Conservation (phyloP, 2,113 vertebrate species). For the Takifugu bimaculatus region DNA sequence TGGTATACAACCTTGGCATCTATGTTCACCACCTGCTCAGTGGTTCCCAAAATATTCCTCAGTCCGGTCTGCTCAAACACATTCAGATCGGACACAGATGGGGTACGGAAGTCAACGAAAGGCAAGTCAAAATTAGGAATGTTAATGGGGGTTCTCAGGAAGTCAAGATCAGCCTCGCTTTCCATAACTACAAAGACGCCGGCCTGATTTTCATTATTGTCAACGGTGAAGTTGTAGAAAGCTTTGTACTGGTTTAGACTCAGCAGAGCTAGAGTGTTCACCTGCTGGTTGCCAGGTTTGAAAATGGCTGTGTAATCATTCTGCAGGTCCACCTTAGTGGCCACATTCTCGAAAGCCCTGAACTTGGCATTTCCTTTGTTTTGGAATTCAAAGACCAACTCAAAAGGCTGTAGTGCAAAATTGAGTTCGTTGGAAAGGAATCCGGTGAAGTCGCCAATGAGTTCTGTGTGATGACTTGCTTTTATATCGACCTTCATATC, state of each 20-base stretch:
- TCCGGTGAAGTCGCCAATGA: conserved; percentile 76
- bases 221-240: conserved; percentile 77
- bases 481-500: conserved; percentile 76
- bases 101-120: conserved; percentile 71
- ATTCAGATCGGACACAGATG: conserved; percentile 75
- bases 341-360: conserved; percentile 66
- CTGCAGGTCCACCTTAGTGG: conserved; percentile 84
- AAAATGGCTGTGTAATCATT: conserved; percentile 82
- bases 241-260: conserved; percentile 87
- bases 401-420: conserved; percentile 68
- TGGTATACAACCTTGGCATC: conserved; percentile 81
- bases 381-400: conserved; percentile 71
- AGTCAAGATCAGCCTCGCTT: conserved; percentile 85
- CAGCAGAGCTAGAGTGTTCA: conserved; percentile 74
- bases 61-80: conserved; percentile 83
- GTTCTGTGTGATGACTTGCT: conserved; percentile 76
- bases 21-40: conserved; percentile 82
- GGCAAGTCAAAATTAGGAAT: conserved; percentile 80
- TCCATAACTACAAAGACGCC: conserved; percentile 72
- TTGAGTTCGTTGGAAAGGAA: conserved; percentile 77
- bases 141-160: conserved; percentile 79
- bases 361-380: conserved; percentile 83
- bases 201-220: conserved; percentile 75
- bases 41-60: conserved; percentile 81
- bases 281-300: conserved; percentile 73